phyloP scores from a whole-genome alignment of 1,140 invertebrate species.

The Saccostrea cuccullata region DNA sequence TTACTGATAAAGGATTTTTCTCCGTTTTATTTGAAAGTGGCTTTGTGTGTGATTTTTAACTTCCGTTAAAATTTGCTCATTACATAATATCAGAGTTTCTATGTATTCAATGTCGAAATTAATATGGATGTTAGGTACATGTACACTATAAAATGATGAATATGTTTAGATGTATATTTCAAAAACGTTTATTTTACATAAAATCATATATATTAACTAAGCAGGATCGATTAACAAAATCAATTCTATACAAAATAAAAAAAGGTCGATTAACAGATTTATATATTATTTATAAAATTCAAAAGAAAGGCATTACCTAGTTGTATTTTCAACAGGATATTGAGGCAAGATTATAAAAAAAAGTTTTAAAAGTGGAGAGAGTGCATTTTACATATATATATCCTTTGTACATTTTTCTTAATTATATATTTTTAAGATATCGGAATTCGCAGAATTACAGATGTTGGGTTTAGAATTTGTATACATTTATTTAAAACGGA shows the following conservation, averaged over 20 bases:
- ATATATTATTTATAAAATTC: too few species aligned
- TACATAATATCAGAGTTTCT: not conserved
- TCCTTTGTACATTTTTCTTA: too few species aligned
- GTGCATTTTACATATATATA: too few species aligned
- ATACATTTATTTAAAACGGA: too few species aligned
- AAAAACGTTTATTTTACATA: not conserved
- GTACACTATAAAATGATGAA: not conserved
- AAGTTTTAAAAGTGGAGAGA: too few species aligned
- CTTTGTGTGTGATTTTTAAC: not conserved
- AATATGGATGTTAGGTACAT: not conserved
- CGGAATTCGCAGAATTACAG: too few species aligned
- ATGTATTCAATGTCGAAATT: not conserved
- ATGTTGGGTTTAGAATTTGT: too few species aligned
- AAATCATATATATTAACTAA: not conserved
- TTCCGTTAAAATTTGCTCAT: conserved; percentile 1
- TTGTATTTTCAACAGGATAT: too few species aligned
- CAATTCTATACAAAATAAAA: not conserved
- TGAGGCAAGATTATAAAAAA: too few species aligned
- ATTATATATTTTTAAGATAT: too few species aligned
- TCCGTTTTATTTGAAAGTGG: not conserved
- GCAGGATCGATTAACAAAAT: not conserved
- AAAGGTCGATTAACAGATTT: not conserved
- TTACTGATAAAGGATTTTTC: not conserved
- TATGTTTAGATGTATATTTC: not conserved
- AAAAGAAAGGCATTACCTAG: too few species aligned